Evolutionary conservation across 2,797 vertebrate species (phyloP).

Genomic region (Anabas testudineus): DNA sequence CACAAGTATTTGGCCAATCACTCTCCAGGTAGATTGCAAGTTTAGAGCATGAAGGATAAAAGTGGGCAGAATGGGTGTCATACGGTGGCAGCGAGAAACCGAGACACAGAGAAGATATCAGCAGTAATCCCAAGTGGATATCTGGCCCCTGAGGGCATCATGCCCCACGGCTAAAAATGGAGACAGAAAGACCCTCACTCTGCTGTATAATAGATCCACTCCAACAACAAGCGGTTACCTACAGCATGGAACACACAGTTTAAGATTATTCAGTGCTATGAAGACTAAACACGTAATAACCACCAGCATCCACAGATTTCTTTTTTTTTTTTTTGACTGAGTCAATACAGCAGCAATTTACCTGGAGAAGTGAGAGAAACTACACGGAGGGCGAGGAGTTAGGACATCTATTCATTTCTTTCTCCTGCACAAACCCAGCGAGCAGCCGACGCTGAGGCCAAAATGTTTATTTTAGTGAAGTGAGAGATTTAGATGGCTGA

Average conservation of each 20-base stretch:
- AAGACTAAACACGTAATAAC: conserved; percentile 11
- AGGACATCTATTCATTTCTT: neutral
- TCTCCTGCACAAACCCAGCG: neutral
- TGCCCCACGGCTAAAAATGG: conserved; percentile 59
- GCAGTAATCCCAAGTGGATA: conserved; percentile 67
- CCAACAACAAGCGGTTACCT: conserved; percentile 33
- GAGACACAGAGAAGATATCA: conserved; percentile 61
- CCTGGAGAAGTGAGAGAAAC: neutral
- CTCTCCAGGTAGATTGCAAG: conserved; percentile 37
- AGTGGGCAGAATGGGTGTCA: conserved; percentile 51
- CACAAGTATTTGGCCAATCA: conserved; percentile 42
- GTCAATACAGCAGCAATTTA: neutral
- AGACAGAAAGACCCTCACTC: conserved; percentile 37
- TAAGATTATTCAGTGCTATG: conserved; percentile 30
- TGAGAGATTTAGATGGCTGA: neutral
- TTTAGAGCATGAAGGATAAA: conserved; percentile 53
- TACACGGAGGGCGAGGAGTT: too few species aligned
- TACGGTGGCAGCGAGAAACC: conserved; percentile 38
- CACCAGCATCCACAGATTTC: conserved; percentile 4
- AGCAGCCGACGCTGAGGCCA: neutral
- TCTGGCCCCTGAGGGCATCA: conserved; percentile 66
- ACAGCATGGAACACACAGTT: conserved; percentile 27
- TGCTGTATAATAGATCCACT: conserved; percentile 29
- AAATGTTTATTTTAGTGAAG: neutral
- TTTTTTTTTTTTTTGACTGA: neutral